A percentile compares a stretch with the other conserved stretches of the same genome.
Evolutionary conservation across 2,888 invertebrate genomes (phyloP).

Genomic region (Dioctria linearis): DNA sequence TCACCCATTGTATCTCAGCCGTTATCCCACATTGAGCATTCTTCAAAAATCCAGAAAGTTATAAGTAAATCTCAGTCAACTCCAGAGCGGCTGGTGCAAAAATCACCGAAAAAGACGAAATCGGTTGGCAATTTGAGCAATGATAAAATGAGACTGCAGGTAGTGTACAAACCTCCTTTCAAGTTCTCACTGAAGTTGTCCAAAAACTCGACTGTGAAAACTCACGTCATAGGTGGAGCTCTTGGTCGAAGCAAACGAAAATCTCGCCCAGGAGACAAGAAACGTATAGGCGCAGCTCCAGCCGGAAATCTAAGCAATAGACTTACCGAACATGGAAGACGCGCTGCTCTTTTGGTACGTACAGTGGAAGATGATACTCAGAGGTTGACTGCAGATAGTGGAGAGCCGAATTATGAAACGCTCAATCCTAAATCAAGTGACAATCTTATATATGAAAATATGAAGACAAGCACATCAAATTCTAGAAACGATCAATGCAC

Average conservation of each 20-base stretch:
- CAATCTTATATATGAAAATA: constrained; percentile 60
- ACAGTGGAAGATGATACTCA: constrained; percentile 66
- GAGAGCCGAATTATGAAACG: constrained; percentile 70
- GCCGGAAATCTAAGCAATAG: constrained; percentile 37
- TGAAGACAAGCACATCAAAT: constrained; percentile 60
- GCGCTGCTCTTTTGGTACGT: constrained; percentile 67
- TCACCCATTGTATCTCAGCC: constrained; percentile 75
- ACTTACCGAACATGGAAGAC: constrained; percentile 62
- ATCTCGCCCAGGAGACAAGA: constrained; percentile 60
- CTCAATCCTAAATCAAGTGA: constrained; percentile 64
- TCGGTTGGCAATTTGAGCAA: constrained; percentile 80
- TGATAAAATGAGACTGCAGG: constrained; percentile 84
- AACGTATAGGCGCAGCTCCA: constrained; percentile 60
- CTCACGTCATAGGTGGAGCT: constrained; percentile 67
- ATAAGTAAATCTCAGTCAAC: constrained; percentile 90
- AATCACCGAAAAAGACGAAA: constrained; percentile 77
- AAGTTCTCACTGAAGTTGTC: constrained; percentile 85
- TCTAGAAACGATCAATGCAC: neutral
- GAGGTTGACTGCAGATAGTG: constrained; percentile 65
- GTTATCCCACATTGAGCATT: constrained; percentile 69
- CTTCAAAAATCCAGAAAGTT: constrained; percentile 69
- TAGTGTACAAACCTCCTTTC: constrained; percentile 90
- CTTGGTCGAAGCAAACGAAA: constrained; percentile 65
- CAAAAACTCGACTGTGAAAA: constrained; percentile 70
- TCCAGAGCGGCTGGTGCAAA: constrained; percentile 80